Evolutionary conservation across 2,797 vertebrate genomes (phyloP), one percentile per base, ranked within the genome.

Genomic region (Cynopterus sphinx): DNA sequence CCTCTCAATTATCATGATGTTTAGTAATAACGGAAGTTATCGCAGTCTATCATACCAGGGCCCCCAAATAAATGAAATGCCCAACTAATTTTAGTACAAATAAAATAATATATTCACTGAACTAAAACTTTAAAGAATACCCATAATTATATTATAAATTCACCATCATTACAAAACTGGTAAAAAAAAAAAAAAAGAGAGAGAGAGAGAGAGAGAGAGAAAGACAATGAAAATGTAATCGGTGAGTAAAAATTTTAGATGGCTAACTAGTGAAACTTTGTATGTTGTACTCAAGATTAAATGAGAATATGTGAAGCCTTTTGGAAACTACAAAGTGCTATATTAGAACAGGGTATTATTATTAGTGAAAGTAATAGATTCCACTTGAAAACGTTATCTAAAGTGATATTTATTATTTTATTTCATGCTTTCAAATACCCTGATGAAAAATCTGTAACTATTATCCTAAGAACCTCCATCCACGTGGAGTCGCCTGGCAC

Each of bases 121-220:
- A 75, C 15, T 61, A 81, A 95, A 95, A 67, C 15, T n/a, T 70
- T 46, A 90, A 94, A 49, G 24, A 93, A 94, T 22, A 82, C 13
- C 51, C 6, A 7, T 36, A 68, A n/a, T n/a, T n/a, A n/a, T n/a
- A n/a, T n/a, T n/a, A n/a, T n/a, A n/a, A n/a, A n/a, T n/a, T n/a
- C n/a, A n/a, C 78, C 21, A 75, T 81, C n/a, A 63, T n/a, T 61
- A 83, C 1, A 87, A n/a, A 94, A 86, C 7, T 70, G 15, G 31
- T 9, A n/a, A 46, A 33, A 39, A 31, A 39, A 31, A 31, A 61
- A 59, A 83, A 49, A 33, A 33, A 7, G 5, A 17, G 9, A 39
- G n/a, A n/a, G n/a, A n/a, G n/a, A n/a, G n/a, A n/a, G n/a, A n/a
- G n/a, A n/a, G n/a, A n/a, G n/a, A n/a, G n/a, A n/a, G n/a, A n/a